Evolutionary conservation across 2,113 vertebrate genomes (phyloP).

Genomic region (Leiothrix lutea): DNA sequence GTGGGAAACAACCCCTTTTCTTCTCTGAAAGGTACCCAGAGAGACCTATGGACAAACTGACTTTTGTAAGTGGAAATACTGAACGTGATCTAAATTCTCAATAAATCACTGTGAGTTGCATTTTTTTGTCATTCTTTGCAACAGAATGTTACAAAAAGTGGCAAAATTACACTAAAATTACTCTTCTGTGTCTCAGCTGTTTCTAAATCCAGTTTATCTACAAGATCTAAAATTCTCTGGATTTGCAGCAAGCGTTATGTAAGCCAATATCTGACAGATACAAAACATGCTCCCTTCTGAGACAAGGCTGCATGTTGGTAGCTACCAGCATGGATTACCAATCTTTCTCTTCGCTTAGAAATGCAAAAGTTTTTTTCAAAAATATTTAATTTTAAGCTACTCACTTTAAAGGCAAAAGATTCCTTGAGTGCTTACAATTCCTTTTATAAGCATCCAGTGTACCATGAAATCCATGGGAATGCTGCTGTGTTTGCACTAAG

Average conservation of each 20-base stretch:
- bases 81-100: neutral
- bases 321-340: neutral
- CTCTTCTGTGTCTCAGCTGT: neutral
- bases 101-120: neutral
- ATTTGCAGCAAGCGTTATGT: neutral
- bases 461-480: neutral
- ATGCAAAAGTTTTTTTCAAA: neutral
- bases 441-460: neutral
- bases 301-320: neutral
- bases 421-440: neutral
- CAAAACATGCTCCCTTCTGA: accelerated
- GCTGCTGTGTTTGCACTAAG: neutral
- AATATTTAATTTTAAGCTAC: neutral
- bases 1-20: neutral
- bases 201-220: neutral
- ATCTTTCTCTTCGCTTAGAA: neutral
- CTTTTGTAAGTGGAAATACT: neutral
- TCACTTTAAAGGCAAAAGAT: neutral
- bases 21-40: neutral
- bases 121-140: neutral
- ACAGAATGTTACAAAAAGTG: neutral
- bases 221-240: neutral
- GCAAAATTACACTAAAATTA: slow-evolving; percentile 3
- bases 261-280: neutral
- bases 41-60: neutral